Evolutionary conservation across 2,797 vertebrate genomes (phyloP).

Genomic region (Passerculus sandwichensis): DNA sequence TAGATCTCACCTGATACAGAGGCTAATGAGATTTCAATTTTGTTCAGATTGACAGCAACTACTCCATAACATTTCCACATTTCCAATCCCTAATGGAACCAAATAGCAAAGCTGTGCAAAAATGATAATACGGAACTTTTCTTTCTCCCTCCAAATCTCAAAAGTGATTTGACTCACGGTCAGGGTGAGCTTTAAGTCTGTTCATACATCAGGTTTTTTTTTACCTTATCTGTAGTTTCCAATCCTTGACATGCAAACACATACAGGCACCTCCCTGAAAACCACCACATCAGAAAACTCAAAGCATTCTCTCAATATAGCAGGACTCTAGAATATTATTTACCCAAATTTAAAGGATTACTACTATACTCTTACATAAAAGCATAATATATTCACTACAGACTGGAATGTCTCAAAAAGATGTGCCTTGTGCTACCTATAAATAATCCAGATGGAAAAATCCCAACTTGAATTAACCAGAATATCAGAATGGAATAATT

Average conservation of each 20-base stretch:
- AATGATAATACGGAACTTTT: neutral
- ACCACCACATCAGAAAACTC: neutral
- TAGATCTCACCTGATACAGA: constrained; percentile 36
- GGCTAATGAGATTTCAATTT: constrained; percentile 54
- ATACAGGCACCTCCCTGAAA: neutral
- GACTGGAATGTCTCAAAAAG: neutral
- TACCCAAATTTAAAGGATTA: neutral
- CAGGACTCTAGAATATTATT: neutral
- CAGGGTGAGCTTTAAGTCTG: neutral
- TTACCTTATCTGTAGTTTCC: neutral
- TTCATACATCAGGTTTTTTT: neutral
- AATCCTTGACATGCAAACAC: neutral
- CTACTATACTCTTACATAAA: neutral
- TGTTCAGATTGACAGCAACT: constrained; percentile 39
- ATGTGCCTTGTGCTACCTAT: neutral
- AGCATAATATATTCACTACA: neutral
- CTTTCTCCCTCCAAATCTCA: neutral
- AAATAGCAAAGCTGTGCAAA: constrained; percentile 21
- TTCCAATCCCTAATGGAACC: neutral
- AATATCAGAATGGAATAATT: neutral
- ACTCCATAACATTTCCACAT: neutral
- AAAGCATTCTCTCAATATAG: neutral
- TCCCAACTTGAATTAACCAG: neutral
- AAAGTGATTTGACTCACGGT: neutral
- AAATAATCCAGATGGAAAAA: constrained; percentile 3